A percentile compares a stretch with the other conserved stretches of the same genome.
These are phyloP conservation scores for Platycheirus rosarum DNA, from an alignment of 2,888 invertebrate genomes.

Conservation along the genomic window DNA sequence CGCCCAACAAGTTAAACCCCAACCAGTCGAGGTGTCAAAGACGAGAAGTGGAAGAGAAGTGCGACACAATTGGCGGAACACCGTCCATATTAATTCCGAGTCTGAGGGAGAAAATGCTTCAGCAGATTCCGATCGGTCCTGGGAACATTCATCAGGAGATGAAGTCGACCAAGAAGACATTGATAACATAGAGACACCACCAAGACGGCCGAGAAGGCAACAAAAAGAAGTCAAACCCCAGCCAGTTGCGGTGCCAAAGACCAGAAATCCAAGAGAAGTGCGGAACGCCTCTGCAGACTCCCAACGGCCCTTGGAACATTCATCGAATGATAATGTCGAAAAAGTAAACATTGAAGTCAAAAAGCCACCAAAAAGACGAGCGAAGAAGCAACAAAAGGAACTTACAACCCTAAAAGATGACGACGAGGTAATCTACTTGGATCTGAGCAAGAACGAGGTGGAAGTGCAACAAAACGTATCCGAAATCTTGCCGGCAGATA, in stretches of 20 bases:
- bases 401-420: not conserved
- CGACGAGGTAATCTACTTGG: slow-evolving; percentile 78
- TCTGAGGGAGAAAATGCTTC: slow-evolving; percentile 76
- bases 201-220: slow-evolving; percentile 3
- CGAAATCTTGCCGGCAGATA: slow-evolving; percentile 76
- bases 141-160: slow-evolving; percentile 29
- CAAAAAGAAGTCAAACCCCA: slow-evolving; percentile 16
- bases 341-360: slow-evolving; percentile 35
- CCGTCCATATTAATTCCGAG: slow-evolving; percentile 76
- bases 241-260: too few relatives aligned
- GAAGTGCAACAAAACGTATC: slow-evolving; percentile 76
- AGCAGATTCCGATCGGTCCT: slow-evolving; percentile 77
- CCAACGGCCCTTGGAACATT: too few relatives aligned
- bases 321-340: slow-evolving; percentile 18
- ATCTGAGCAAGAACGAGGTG: slow-evolving; percentile 79
- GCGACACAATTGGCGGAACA: slow-evolving; percentile 76
- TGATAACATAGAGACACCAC: slow-evolving; percentile 49
- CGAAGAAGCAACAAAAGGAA: not conserved
- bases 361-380: slow-evolving; percentile 12
- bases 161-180: slow-evolving; percentile 34
- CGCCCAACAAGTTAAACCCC: not conserved
- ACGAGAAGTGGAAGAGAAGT: slow-evolving; percentile 64
- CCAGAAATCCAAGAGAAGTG: too few relatives aligned
- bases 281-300: too few relatives aligned
- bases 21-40: not conserved